Evolutionary conservation across 2,888 invertebrate species (phyloP).

Genomic region (Girardia tigrina): DNA sequence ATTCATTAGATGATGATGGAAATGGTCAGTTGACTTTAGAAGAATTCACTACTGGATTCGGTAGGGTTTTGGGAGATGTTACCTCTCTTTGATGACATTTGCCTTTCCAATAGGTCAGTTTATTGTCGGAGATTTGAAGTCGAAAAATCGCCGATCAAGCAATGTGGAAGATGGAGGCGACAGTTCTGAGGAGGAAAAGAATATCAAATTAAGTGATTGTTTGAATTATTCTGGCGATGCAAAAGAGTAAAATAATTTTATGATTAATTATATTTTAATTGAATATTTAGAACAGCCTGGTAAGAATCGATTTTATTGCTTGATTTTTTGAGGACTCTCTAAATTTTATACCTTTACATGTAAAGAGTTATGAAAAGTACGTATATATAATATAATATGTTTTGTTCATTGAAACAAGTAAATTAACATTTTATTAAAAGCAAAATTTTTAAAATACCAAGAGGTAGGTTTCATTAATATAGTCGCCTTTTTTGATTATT

Average conservation of each 20-base stretch:
- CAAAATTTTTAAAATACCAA: too few relatives aligned
- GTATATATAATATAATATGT: too few relatives aligned
- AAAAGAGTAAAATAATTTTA: not conserved
- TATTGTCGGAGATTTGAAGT: not conserved
- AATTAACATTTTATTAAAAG: too few relatives aligned
- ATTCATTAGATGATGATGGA: slow-evolving; percentile 52
- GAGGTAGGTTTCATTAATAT: too few relatives aligned
- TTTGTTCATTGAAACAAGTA: too few relatives aligned
- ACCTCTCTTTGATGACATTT: not conserved
- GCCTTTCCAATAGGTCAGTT: not conserved
- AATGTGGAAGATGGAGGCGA: not conserved
- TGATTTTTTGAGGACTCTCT: too few relatives aligned
- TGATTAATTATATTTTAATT: not conserved
- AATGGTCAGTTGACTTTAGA: slow-evolving; percentile 53
- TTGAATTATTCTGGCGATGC: not conserved
- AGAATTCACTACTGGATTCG: slow-evolving; percentile 54
- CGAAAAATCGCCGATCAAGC: not conserved
- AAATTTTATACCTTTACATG: too few relatives aligned
- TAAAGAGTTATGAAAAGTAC: too few relatives aligned
- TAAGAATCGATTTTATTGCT: too few relatives aligned
- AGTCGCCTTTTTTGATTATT: too few relatives aligned
- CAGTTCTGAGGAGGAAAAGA: not conserved
- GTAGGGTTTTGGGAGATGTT: slow-evolving; percentile 47
- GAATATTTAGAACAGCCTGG: not conserved
- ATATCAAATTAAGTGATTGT: not conserved